Percentiles rank a stretch among this genome's conserved stretches.
phyloP scores from a whole-genome alignment of 2,888 invertebrate species.

The Adelognathus sp. region DNA sequence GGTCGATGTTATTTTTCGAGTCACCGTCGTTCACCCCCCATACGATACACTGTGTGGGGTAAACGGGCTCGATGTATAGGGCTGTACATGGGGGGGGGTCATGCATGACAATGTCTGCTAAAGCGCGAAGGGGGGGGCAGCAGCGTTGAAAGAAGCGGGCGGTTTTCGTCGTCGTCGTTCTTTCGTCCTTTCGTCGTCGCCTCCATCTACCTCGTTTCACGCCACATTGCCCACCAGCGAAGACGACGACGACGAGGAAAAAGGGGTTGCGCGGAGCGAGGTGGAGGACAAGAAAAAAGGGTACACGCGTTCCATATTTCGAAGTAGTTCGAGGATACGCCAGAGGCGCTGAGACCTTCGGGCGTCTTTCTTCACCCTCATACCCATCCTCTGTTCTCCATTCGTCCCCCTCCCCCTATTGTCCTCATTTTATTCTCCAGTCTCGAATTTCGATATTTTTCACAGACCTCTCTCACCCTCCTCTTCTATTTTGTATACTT shows the following conservation, averaged over 20 bases:
- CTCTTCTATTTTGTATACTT: no score
- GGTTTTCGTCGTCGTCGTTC: constrained; percentile 50
- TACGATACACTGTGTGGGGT: not conserved
- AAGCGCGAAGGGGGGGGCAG: constrained; percentile 7
- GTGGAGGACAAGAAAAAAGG: constrained; percentile 36
- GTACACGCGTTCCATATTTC: constrained; percentile 42
- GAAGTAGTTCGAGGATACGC: constrained; percentile 38
- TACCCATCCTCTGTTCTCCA: not conserved
- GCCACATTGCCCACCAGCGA: constrained; percentile 63
- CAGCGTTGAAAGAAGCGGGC: constrained; percentile 9
- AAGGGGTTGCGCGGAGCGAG: constrained; percentile 11
- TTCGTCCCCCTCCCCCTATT: not conserved
- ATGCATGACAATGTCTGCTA: constrained; percentile 66
- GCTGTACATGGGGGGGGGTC: constrained; percentile 21
- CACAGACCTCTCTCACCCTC: constrained; percentile 31
- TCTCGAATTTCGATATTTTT: constrained; percentile 59
- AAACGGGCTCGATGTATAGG: not conserved
- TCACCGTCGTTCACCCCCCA: not conserved
- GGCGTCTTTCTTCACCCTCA: constrained; percentile 13
- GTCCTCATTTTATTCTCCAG: constrained; percentile 57
- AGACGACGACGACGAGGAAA: constrained; percentile 30
- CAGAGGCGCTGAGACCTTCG: not conserved
- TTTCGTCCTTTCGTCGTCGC: constrained; percentile 24
- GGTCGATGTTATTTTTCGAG: constrained; percentile 39
- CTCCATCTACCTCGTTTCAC: constrained; percentile 65